A percentile compares a stretch with the other conserved stretches of the same genome.
These are phyloP conservation scores for Galago senegalensis DNA, from an alignment of 2,797 vertebrate genomes.

Conservation along the genomic window DNA sequence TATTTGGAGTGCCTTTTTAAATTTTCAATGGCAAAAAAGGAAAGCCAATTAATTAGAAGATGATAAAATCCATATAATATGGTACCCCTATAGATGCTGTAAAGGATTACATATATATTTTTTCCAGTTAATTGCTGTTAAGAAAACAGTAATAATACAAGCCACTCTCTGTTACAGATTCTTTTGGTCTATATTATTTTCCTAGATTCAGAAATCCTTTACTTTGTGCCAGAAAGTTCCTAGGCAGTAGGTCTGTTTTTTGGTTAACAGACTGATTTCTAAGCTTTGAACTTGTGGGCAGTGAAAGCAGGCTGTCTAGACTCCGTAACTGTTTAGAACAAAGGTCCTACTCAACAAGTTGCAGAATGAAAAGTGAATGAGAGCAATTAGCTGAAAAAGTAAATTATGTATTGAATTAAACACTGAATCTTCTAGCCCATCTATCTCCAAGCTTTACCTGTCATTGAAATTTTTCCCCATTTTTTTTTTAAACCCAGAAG, in stretches of 20 bases:
- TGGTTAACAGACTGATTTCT: not conserved
- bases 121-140: not conserved
- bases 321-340: not conserved
- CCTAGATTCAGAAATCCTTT: not conserved
- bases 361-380: slow-evolving; percentile 9
- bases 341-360: not conserved
- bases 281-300: slow-evolving; percentile 24
- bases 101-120: not conserved
- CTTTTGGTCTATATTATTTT: not conserved
- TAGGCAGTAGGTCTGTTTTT: not conserved
- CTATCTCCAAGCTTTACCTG: not conserved
- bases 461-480: slow-evolving; percentile 9
- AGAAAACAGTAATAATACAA: not conserved
- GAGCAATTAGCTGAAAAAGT: not conserved
- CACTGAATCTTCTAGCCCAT: not conserved
- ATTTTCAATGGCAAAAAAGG: slow-evolving; percentile 13
- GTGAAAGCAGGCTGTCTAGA: not conserved
- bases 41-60: slow-evolving; percentile 17
- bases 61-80: not conserved
- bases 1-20: not conserved
- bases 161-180: not conserved
- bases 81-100: not conserved
- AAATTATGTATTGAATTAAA: not conserved
- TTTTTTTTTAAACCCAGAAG: not conserved
- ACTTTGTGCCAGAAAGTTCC: not conserved